Evolutionary conservation across 2,113 vertebrate genomes (phyloP).

Genomic region (Etia nguti): DNA sequence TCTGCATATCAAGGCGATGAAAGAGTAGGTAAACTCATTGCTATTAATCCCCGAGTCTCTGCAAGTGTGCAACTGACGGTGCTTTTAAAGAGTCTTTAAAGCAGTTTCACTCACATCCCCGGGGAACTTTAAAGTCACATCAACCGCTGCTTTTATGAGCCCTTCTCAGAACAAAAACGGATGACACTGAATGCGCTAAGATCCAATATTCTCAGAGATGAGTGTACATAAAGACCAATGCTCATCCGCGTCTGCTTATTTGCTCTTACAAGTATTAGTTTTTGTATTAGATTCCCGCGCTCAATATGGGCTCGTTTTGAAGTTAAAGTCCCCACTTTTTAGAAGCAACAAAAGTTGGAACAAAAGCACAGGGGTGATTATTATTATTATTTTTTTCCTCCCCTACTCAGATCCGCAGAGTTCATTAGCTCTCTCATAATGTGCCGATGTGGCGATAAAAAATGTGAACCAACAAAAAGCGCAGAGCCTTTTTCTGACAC

Average conservation of each 20-base stretch:
- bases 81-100: conserved; percentile 38
- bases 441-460: conserved; percentile 73
- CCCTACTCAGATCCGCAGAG: conserved; percentile 34
- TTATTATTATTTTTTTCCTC: neutral
- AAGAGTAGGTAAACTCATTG: conserved; percentile 31
- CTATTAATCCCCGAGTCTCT: conserved; percentile 28
- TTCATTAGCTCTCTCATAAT: conserved; percentile 75
- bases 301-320: conserved; percentile 52
- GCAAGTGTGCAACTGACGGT: neutral
- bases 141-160: conserved; percentile 56
- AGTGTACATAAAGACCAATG: conserved; percentile 35
- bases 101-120: neutral
- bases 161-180: conserved; percentile 28
- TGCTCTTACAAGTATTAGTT: conserved; percentile 57
- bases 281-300: conserved; percentile 54
- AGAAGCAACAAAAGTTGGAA: conserved; percentile 31
- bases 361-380: conserved; percentile 16
- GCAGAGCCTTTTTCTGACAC: conserved; percentile 41
- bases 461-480: conserved; percentile 51
- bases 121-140: conserved; percentile 58
- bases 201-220: conserved; percentile 57
- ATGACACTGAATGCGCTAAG: conserved; percentile 36
- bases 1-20: neutral
- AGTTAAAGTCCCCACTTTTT: conserved; percentile 40
- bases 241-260: conserved; percentile 37